Evolutionary conservation across 2,888 invertebrate species (phyloP), one percentile per base, ranked within the genome.

Genomic region (Ditylenchus weischeri): DNA sequence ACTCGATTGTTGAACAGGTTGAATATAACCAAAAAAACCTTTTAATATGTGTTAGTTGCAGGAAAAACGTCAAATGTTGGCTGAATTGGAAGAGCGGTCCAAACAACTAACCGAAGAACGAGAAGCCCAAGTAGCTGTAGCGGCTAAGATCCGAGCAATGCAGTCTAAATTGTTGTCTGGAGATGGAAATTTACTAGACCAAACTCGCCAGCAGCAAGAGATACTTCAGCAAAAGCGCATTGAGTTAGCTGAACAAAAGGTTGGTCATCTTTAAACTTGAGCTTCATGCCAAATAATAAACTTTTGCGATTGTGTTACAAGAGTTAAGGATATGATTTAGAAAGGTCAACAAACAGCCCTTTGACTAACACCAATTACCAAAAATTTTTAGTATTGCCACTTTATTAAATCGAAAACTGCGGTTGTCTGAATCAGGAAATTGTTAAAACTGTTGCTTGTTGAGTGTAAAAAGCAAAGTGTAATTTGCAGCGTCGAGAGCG

Each of bases 201-300:
- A 93, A 80, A 92, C 96, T 21, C 92, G 92, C 83, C 91, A 94
- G 84, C 92, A 93, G 79, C 92, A 94, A 84, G 87, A 90, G 74
- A 90, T 91, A 65, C 86, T 98, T 64, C 92, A 95, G 82, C 90
- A 90, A 83, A 88, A 90, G 69, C 87, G 90, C 68, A 86, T 88
- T 58, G 93, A 95, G 86, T 91, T 98, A 70, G 90, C 92, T 0
- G 93, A 93, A 83, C 88, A 93, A 74, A 90, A 90, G 86, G 89
- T 88, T 77, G n/a, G 15, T 19, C 15, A 61, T 62, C 8, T 43
- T 43, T 43, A 6, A 43, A 43, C 3, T 43, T 43, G 29, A 29
- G 2, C 5, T 29, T 29, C 5, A 29, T 29, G 29, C 29, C 2
- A 29, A 29, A n/a, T n/a, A 29, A 29, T 29, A 5, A 2, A 5